Percentiles rank a stretch among this genome's conserved stretches.
Conservation (phyloP, 2,797 vertebrate genomes). For the Phyllotis vaccarum region DNA sequence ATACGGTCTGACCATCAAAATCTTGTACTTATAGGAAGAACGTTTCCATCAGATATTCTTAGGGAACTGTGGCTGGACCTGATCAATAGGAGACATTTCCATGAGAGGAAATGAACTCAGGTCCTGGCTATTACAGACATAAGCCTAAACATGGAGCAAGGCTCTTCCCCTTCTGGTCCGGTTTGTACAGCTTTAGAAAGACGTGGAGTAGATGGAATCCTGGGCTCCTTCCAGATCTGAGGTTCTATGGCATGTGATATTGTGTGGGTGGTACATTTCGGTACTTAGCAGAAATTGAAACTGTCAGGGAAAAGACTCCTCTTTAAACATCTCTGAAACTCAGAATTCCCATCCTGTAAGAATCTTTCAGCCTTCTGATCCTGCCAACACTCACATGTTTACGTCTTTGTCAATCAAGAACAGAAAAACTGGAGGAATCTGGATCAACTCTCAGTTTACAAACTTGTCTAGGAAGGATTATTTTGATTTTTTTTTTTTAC, state of each 20-base stretch:
- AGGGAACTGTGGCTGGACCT: not conserved
- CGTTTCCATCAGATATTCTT: not conserved
- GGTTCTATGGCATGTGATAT: constrained; percentile 51
- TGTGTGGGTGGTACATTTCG: constrained; percentile 64
- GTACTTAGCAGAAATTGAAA: constrained; percentile 69
- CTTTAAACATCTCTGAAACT: constrained; percentile 70
- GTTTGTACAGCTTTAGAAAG: constrained; percentile 13
- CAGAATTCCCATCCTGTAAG: constrained; percentile 54
- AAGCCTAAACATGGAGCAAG: not conserved
- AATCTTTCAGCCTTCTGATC: constrained; percentile 60
- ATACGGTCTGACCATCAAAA: not conserved
- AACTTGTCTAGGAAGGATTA: constrained; percentile 23
- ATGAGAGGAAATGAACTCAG: not conserved
- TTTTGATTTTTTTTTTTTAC: constrained; percentile 57
- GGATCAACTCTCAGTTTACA: constrained; percentile 41
- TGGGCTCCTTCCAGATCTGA: constrained; percentile 36
- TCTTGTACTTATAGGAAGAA: not conserved
- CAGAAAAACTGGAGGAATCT: constrained; percentile 59
- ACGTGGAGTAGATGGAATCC: not conserved
- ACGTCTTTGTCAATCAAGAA: constrained; percentile 65
- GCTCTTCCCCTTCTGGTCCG: not conserved
- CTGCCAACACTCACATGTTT: constrained; percentile 64
- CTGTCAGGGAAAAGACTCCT: constrained; percentile 59
- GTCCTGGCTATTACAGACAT: not conserved
- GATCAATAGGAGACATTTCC: not conserved